Percentiles rank a stretch among this genome's conserved stretches.
phyloP scores from a whole-genome alignment of 2,797 vertebrate genomes.

The Merluccius polli region DNA sequence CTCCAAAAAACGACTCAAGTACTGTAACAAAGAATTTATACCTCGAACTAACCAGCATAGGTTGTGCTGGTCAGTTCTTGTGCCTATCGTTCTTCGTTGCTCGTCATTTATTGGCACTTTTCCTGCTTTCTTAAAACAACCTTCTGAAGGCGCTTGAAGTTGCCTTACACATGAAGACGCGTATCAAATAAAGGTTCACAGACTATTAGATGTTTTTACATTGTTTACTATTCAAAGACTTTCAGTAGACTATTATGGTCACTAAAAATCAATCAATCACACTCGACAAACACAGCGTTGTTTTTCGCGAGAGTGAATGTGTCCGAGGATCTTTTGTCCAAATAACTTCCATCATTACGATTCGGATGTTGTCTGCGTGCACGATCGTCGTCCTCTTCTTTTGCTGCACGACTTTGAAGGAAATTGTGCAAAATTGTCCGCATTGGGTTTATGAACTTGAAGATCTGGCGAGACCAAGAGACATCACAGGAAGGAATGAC shows the following conservation, averaged over 20 bases:
- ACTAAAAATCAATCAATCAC: neutral
- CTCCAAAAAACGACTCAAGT: no score
- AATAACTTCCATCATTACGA: neutral
- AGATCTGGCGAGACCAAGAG: constrained; percentile 15
- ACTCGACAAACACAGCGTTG: neutral
- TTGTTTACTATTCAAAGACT: neutral
- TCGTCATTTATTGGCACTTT: neutral
- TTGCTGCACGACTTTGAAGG: neutral
- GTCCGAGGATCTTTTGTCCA: neutral
- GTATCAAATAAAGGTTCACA: neutral
- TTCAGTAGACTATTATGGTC: neutral
- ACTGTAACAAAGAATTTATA: no score
- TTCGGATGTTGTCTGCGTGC: no score
- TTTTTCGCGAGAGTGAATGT: neutral
- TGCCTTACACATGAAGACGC: neutral
- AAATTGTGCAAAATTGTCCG: neutral
- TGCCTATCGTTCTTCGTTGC: no score
- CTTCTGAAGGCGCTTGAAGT: neutral
- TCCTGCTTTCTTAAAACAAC: neutral
- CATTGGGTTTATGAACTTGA: neutral
- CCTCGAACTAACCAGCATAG: no score
- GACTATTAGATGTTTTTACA: neutral
- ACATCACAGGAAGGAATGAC: constrained; percentile 25
- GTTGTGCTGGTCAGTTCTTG: no score
- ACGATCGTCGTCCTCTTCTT: neutral